Conservation (phyloP, 1,140 invertebrate genomes). For the Nasonia vitripennis region DNA sequence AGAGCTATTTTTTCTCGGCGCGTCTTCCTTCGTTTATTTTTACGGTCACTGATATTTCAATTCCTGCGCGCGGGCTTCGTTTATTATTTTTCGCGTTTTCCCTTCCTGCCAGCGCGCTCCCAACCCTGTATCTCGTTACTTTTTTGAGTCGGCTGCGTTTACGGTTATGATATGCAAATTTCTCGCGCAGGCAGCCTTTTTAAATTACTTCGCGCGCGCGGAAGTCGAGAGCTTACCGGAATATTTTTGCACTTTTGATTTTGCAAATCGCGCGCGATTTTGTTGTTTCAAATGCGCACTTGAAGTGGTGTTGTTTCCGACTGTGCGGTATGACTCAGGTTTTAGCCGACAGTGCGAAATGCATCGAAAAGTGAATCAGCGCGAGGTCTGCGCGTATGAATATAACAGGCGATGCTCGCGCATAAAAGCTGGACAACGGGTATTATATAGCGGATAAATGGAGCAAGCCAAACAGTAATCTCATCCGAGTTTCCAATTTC, state of each 20-base stretch:
- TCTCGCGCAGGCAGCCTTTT: not conserved
- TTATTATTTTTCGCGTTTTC: not conserved
- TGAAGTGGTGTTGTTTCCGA: too few relatives aligned
- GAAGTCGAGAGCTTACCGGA: not conserved
- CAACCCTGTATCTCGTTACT: not conserved
- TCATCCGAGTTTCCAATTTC: too few relatives aligned
- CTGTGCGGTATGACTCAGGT: too few relatives aligned
- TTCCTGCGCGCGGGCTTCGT: not conserved
- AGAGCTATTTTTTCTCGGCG: not conserved
- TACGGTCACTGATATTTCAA: constrained; percentile 28
- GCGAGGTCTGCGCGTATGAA: too few relatives aligned
- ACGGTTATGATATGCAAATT: constrained; percentile 24
- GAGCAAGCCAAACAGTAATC: too few relatives aligned
- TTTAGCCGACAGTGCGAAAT: too few relatives aligned
- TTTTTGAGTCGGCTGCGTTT: constrained; percentile 8
- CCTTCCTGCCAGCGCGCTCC: not conserved
- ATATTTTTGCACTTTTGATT: constrained; percentile 24
- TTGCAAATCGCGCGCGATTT: not conserved
- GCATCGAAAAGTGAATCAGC: too few relatives aligned
- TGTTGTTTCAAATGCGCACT: not conserved
- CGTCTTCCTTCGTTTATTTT: constrained; percentile 12
- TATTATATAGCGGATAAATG: too few relatives aligned
- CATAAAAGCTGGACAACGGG: too few relatives aligned
- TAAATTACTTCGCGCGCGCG: not conserved
- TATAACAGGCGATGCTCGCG: too few relatives aligned